Base-by-base conservation (phyloP, 2,113 vertebrate species). In the Thunnus thynnus region DNA sequence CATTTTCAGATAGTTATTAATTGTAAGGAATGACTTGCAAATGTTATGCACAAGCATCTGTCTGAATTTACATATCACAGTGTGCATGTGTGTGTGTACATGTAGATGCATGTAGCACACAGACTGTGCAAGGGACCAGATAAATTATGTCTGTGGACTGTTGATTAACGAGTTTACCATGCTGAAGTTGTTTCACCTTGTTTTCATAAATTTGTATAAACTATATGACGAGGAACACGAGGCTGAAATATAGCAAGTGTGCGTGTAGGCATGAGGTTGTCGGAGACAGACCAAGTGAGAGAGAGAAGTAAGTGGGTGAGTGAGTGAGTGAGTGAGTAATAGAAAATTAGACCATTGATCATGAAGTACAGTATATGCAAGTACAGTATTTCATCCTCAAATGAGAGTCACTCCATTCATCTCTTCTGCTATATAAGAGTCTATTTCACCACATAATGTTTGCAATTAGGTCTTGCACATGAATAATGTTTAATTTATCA, bases 21-120 rank as follows among this genome's bases (percentile, higher is more conserved):
- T 87, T 89, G 82, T 74, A 56, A 78, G 62, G 36, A 67, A 72
- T 88, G 86, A 90, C 82, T 91, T 88, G 89, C 86, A 90, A 92
- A 92, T 94, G 57, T 73, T 80, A 91, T 91, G 87, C 88, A 86
- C 81, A 69, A 86, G 89, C 92, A 91, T 91, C 93, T 93, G 92
- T 90, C 79, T 62, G 55, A 75, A 92, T 92, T 92, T 86, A 86
- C 91, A 91, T 91, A 86, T 91, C 88, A 84, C 85, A 86, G 80
- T 65, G 58, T 78, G 78, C 41, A 36, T 76, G 63, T 77, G 76
- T 87, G 71, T 72, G 64, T 63, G 16, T 65, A 52, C 62, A 47
- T 62, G 64, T 62, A 74, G 69, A 62, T 50, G 69, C 74, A 74
- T 74, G 64, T 73, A 46, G 47, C 63, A 25, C 48, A n/a, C 67